Percentiles rank a stretch among this genome's conserved stretches.
Evolutionary conservation across 1,140 invertebrate species (phyloP).

Genomic region (Drosophila erecta): DNA sequence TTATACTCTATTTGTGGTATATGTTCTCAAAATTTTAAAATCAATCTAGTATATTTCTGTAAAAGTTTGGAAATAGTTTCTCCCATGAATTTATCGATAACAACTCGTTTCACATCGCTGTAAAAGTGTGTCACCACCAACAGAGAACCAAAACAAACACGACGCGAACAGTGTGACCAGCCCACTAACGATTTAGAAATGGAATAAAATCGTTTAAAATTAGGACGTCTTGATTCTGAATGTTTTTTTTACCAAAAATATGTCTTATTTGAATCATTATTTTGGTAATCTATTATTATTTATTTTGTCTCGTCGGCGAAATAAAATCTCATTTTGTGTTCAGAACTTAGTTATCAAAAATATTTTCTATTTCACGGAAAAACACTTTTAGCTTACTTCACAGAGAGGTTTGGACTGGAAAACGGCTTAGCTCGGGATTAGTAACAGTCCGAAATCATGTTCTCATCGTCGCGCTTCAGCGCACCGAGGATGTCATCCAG

Average conservation of each 20-base stretch:
- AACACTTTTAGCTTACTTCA: conserved; percentile 36
- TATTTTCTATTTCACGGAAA: conserved; percentile 29
- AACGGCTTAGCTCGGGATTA: conserved; percentile 69
- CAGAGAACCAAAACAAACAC: conserved; percentile 23
- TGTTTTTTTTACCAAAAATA: no score
- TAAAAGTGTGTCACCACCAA: background rate
- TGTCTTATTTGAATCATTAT: no score
- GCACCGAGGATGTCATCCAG: conserved; percentile 88
- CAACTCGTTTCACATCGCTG: background rate
- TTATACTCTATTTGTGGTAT: no score
- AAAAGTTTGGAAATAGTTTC: no score
- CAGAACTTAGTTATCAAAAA: conserved; percentile 33
- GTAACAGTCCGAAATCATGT: conserved; percentile 89
- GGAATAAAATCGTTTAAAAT: no score
- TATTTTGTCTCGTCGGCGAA: conserved; percentile 5
- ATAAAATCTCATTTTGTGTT: conserved; percentile 38
- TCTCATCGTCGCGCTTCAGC: conserved; percentile 85
- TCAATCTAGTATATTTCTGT: no score
- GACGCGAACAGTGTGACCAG: conserved; percentile 10
- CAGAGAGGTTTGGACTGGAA: conserved; percentile 5
- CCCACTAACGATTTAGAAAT: background rate
- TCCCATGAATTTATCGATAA: background rate
- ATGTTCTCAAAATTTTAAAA: no score
- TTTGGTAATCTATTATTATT: background rate
- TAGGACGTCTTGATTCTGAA: no score